Percentiles rank a stretch among this genome's conserved stretches.
Evolutionary conservation across 2,888 invertebrate species (phyloP).

Genomic region (Nephrotoma flavescens): DNA sequence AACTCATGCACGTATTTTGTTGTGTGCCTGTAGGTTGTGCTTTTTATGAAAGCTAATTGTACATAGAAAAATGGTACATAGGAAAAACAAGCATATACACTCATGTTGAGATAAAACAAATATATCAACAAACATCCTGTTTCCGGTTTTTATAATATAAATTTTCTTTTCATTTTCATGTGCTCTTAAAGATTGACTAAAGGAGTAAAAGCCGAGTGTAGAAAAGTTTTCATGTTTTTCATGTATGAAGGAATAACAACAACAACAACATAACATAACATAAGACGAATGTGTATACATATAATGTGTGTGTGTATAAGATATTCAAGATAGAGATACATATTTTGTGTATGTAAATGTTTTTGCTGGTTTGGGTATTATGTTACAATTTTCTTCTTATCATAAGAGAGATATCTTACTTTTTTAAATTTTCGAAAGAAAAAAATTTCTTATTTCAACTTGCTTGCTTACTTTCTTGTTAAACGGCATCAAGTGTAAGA

Average conservation of each 20-base stretch:
- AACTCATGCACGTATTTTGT: neutral
- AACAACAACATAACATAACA: neutral
- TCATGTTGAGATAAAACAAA: neutral
- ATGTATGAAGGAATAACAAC: neutral
- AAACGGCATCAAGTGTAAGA: neutral
- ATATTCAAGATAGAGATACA: neutral
- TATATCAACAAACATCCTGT: neutral
- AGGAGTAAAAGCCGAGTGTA: neutral
- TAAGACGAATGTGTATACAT: neutral
- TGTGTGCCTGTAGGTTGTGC: too few relatives aligned
- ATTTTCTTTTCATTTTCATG: neutral
- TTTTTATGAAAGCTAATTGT: too few relatives aligned
- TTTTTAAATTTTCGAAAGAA: neutral
- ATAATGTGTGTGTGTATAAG: neutral
- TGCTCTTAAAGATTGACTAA: neutral
- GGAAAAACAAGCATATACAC: too few relatives aligned
- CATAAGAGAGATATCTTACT: neutral
- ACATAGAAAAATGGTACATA: too few relatives aligned
- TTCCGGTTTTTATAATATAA: neutral
- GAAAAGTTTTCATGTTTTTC: neutral
- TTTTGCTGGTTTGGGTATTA: neutral
- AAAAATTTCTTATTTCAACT: neutral
- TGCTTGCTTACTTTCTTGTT: neutral
- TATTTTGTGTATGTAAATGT: neutral
- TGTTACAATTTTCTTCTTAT: neutral